These are phyloP conservation scores for Anoplius nigerrimus DNA, from an alignment of 2,888 invertebrate genomes.

Conservation along the genomic window DNA sequence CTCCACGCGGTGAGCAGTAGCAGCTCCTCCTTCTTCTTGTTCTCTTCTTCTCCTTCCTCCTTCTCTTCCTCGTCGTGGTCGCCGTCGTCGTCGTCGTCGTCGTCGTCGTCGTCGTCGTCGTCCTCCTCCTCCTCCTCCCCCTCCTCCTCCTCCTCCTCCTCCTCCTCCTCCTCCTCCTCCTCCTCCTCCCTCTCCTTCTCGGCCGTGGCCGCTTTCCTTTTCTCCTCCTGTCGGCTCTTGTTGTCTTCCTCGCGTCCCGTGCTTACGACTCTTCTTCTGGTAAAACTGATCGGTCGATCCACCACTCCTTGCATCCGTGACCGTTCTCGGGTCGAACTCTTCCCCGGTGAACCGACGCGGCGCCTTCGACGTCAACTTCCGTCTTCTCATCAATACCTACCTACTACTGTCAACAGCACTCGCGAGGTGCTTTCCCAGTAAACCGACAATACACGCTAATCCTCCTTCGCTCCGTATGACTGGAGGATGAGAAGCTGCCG, in stretches of 20 bases:
- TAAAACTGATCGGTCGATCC: too few species aligned
- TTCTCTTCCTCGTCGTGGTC: slow-evolving; percentile 13
- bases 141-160: slow-evolving; percentile 26
- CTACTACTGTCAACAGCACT: too few species aligned
- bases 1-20: slow-evolving; percentile 51
- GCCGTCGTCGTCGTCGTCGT: slow-evolving; percentile 7
- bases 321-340: too few species aligned
- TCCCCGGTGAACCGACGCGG: too few species aligned
- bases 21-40: slow-evolving; percentile 44
- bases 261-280: too few species aligned
- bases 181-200: slow-evolving; percentile 23
- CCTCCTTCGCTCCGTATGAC: too few species aligned
- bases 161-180: neutral
- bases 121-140: slow-evolving; percentile 20
- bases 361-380: too few species aligned
- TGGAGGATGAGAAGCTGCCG: too few species aligned
- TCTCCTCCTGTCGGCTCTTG: neutral
- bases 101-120: slow-evolving; percentile 38
- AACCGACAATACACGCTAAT: too few species aligned
- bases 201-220: slow-evolving; percentile 3
- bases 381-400: too few species aligned
- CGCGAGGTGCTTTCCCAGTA: too few species aligned
- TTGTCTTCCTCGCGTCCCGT: neutral
- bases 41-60: slow-evolving; percentile 30
- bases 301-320: too few species aligned